These are phyloP conservation scores for Tipula helvola DNA, from an alignment of 2,888 invertebrate genomes.

Conservation along the genomic window DNA sequence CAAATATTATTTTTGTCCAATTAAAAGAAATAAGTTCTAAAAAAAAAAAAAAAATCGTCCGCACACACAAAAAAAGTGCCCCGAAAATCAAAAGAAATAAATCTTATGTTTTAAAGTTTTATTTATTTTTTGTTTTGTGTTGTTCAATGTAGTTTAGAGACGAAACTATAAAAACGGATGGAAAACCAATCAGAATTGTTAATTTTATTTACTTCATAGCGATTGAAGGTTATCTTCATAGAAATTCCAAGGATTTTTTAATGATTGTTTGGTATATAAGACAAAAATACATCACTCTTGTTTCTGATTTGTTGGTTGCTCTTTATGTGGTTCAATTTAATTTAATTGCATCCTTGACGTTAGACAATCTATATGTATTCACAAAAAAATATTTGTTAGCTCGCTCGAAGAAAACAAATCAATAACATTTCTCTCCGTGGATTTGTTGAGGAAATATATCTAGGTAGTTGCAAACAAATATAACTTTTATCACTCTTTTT, in stretches of 20 bases:
- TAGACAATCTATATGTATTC: background rate
- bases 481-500: background rate
- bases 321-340: background rate
- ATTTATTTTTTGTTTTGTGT: background rate
- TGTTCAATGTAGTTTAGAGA: background rate
- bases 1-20: background rate
- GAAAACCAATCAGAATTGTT: background rate
- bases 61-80: background rate
- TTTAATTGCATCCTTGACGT: background rate
- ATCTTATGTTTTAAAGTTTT: background rate
- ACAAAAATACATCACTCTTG: background rate
- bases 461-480: background rate
- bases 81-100: background rate
- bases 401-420: background rate
- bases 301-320: background rate
- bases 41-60: background rate
- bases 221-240: background rate
- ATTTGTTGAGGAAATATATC: background rate
- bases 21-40: background rate
- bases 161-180: background rate
- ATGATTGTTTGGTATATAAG: background rate
- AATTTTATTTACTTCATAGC: background rate
- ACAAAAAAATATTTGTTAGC: background rate
- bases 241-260: background rate
- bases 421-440: background rate